Base-by-base conservation (phyloP, 2,797 vertebrate genomes). In the Ataeniobius toweri region DNA sequence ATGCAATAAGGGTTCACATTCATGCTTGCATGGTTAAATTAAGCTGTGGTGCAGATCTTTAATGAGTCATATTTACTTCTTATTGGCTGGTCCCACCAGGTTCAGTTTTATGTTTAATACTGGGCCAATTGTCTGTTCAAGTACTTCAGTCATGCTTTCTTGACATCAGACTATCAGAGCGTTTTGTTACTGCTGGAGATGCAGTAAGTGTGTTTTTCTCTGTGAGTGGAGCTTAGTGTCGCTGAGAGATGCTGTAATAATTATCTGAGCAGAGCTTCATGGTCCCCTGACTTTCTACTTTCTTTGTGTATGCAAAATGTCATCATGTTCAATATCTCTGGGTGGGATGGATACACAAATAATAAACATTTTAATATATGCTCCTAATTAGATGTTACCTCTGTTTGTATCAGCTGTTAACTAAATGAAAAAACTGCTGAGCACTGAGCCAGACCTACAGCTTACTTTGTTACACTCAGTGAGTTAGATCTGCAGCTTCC, bases 221-320 rank as follows among this genome's bases (percentile, higher is more conserved):
- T 56, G 74, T 1, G 8, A 36, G 65, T 3, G 36, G 50, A 46
- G 70, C 36, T 75, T 36, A 41, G n/a, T 16, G 73, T 59, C 63
- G 39, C 75, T 78, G 10, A 71, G 71, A 61, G 36, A 63, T 68
- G 71, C 76, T 51, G 22, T 28, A 70, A 13, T 3, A 41, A 12
- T 68, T 77, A 16, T 58, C 72, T 26, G 8, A 67, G 46, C 3
- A 16, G 24, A 80, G 78, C 76, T 68, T 26, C 31, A 44, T 73
- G 61, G n/a, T 75, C 0, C n/a, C 4, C 68, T 5, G 44, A 82
- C 0, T 9, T n/a, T 55, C 55, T 68, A 63, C 55, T 73, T 24
- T 44, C 10, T 75, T 51, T 1, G 6, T 26, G 73, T 46, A 26
- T 69, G 73, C 14, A 76, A 81, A 79, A 61, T 16, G 28, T 58